Percentiles rank a stretch among this genome's conserved stretches.
These are phyloP conservation scores for Mugil cephalus DNA, from an alignment of 2,113 vertebrate genomes.

Conservation along the genomic window DNA sequence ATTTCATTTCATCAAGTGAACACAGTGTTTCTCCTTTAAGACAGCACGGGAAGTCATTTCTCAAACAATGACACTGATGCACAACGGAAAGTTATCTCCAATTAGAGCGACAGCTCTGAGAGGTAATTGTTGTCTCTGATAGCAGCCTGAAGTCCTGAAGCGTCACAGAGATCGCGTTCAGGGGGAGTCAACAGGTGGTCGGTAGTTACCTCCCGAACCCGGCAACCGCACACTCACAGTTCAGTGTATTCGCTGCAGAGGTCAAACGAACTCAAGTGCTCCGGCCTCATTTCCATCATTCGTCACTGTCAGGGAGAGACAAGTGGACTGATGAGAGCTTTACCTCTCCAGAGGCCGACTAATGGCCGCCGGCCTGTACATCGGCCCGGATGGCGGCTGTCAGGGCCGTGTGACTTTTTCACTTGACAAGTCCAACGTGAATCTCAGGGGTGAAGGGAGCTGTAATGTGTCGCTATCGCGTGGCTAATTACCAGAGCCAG, in stretches of 20 bases:
- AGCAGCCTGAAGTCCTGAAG: too few relatives aligned
- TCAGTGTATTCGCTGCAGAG: background rate
- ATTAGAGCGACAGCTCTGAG: constrained; percentile 18
- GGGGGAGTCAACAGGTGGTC: constrained; percentile 2
- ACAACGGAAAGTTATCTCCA: constrained; percentile 18
- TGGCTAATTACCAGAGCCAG: too few relatives aligned
- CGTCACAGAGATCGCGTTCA: background rate
- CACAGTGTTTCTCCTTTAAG: constrained; percentile 30
- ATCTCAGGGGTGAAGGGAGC: background rate
- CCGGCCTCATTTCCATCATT: constrained; percentile 26
- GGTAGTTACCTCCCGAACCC: background rate
- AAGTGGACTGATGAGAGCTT: constrained; percentile 24
- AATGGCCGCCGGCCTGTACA: constrained; percentile 19
- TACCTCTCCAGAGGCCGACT: constrained; percentile 17
- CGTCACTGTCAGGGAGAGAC: constrained; percentile 36
- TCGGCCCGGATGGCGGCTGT: constrained; percentile 5
- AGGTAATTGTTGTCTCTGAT: background rate
- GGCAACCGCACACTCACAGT: constrained; percentile 11
- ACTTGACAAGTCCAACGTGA: background rate
- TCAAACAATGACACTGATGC: constrained; percentile 7
- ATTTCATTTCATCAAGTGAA: constrained; percentile 50
- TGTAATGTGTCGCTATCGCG: too few relatives aligned
- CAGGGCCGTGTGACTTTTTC: background rate
- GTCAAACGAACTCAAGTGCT: background rate
- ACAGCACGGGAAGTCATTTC: constrained; percentile 22